phyloP scores from a whole-genome alignment of 2,888 invertebrate genomes.

The Allophyes oxyacanthae region DNA sequence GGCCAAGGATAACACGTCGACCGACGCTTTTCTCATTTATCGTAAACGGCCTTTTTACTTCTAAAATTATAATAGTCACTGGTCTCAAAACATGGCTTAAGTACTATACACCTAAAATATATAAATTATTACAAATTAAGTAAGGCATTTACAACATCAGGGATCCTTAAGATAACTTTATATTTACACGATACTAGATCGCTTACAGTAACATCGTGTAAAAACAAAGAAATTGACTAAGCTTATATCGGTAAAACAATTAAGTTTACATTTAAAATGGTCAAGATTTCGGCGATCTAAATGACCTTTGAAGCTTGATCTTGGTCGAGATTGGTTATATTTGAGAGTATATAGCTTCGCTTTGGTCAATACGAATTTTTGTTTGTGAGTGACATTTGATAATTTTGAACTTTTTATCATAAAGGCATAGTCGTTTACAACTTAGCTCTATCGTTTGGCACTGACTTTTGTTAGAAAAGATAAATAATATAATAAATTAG shows the following conservation, averaged over 20 bases:
- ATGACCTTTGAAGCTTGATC: conserved; percentile 80
- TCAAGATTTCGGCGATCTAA: conserved; percentile 89
- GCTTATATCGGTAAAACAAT: conserved; percentile 88
- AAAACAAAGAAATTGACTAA: conserved; percentile 87
- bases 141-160: conserved; percentile 89
- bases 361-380: conserved; percentile 75
- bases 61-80: conserved; percentile 89
- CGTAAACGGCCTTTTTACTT: conserved; percentile 79
- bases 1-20: conserved; percentile 80
- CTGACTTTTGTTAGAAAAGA: conserved; percentile 79
- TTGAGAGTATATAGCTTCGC: conserved; percentile 72
- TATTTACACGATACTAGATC: conserved; percentile 85
- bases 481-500: conserved; percentile 74
- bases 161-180: conserved; percentile 85
- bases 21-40: conserved; percentile 76
- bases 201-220: conserved; percentile 83
- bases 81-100: conserved; percentile 90
- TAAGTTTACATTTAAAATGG: conserved; percentile 86
- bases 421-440: conserved; percentile 84
- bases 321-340: conserved; percentile 51
- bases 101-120: conserved; percentile 90
- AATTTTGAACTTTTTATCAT: conserved; percentile 81
- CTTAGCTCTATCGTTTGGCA: conserved; percentile 88
- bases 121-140: conserved; percentile 90
- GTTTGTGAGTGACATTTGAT: conserved; percentile 71